phyloP scores from a whole-genome alignment of 35 echinoderm and acorn worm species.

The Lytechinus variegatus region DNA sequence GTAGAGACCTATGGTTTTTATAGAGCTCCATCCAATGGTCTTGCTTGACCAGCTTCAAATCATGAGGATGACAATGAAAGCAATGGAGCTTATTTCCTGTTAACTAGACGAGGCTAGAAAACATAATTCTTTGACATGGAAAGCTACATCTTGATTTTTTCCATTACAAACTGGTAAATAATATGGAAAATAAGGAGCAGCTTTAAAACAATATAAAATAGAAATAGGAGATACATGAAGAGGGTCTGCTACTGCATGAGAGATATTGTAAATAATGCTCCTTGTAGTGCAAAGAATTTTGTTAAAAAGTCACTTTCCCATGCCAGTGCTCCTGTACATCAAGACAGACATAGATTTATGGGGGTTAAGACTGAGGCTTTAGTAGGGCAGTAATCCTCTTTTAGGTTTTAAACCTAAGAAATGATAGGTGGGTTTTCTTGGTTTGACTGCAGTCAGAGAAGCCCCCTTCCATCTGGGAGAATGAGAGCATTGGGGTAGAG shows the following conservation, averaged over 20 bases:
- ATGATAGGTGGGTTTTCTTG: neutral
- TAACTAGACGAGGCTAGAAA: neutral
- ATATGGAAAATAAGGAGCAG: neutral
- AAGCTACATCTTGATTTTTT: neutral
- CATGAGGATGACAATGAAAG: neutral
- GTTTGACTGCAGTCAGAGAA: neutral
- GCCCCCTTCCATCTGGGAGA: neutral
- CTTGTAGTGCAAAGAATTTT: neutral
- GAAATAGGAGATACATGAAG: no score
- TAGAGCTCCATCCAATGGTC: no score
- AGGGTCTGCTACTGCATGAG: no score
- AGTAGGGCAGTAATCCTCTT: slow-evolving; percentile 9
- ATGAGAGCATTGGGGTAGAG: neutral
- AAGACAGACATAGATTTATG: neutral
- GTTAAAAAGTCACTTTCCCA: neutral
- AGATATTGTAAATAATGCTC: no score
- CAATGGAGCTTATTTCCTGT: neutral
- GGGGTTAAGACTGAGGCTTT: slow-evolving; percentile 6
- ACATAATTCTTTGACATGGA: neutral
- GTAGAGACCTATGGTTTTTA: neutral
- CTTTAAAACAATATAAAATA: no score
- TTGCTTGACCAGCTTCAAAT: neutral
- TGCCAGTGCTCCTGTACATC: neutral
- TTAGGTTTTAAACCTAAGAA: slow-evolving; percentile 5
- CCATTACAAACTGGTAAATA: neutral